Percentiles rank a stretch among this genome's conserved stretches.
These are phyloP conservation scores for Osmerus eperlanus DNA, from an alignment of 2,113 vertebrate genomes.

Conservation along the genomic window DNA sequence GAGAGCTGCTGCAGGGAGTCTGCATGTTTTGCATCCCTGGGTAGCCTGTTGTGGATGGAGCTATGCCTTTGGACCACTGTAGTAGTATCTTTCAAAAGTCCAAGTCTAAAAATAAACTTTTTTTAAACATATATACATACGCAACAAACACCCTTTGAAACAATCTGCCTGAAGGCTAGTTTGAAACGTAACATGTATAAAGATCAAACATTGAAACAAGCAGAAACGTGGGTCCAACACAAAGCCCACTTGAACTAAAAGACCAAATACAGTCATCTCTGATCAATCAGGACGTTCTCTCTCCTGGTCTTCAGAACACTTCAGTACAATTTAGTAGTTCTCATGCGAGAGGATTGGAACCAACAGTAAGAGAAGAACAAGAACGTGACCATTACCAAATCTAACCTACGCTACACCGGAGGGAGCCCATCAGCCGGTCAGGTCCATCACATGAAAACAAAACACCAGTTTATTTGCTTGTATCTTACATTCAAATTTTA, in stretches of 20 bases:
- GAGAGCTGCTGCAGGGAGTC: background rate
- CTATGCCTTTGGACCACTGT: too few relatives aligned
- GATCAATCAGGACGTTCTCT: background rate
- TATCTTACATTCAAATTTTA: constrained; percentile 1
- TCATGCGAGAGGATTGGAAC: background rate
- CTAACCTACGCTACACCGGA: background rate
- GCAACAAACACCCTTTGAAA: constrained; percentile 34
- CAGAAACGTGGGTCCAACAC: constrained; percentile 17
- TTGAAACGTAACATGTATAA: constrained; percentile 31
- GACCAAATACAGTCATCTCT: constrained; percentile 5
- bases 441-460: background rate
- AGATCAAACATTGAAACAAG: constrained; percentile 22
- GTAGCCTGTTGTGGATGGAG: too few relatives aligned
- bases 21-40: too few relatives aligned
- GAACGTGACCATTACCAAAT: background rate
- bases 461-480: background rate
- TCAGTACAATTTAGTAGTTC: too few relatives aligned
- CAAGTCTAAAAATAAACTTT: constrained; percentile 65
- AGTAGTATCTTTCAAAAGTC: constrained; percentile 43
- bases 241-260: constrained; percentile 9
- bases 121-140: constrained; percentile 65
- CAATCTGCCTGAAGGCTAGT: constrained; percentile 32
- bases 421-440: background rate
- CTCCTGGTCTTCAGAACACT: background rate
- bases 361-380: background rate